Evolutionary conservation across 30 jellyfish, hydroid and myxozoan species (phyloP), one percentile per base, ranked within the genome.

Genomic region (Turritopsis rubra): DNA sequence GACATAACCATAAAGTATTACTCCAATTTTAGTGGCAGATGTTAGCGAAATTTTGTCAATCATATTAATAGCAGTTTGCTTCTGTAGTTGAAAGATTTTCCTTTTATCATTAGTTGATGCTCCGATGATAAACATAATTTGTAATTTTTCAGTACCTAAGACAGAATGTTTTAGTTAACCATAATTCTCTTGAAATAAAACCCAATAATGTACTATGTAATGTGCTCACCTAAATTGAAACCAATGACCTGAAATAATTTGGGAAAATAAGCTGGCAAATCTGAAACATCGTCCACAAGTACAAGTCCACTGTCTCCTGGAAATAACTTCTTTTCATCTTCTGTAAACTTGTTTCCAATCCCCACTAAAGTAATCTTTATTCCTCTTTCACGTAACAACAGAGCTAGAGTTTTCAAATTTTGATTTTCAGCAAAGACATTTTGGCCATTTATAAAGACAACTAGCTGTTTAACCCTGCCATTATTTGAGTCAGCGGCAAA

Each of bases 201-300:
- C 76, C 4, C 4, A 26, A 66, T 66, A 21, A 26, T 8, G 17
- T 21, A 66, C 17, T 66, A 21, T 21, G 5, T 26, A 21, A 1
- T 66, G 29, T 66, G 18, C 72, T 26, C 17, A 66, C 76, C 76
- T 66, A 26, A 21, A 66, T 66, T 66, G 29, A 8, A 21, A 17
- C 76, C 76, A 66, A 66, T 26, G 76, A 66, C 17, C 29, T 17
- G 29, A 66, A 66, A 66, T 9, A 66, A 21, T 21, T 66, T 26
- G 4, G 76, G 76, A 17, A 66, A 21, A 66, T 21, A 21, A 21
- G 7, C 17, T 21, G 82, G 82, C 28, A 73, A 20, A 22, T 73
- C 54, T 5, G 52, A 19, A 73, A 73, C 82, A 73, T 73, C 54
- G 22, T 73, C 54, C 5, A 73, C 82, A 22, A 73, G 54, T 8